Conservation (phyloP, 2,113 vertebrate genomes). For the Callospermophilus lateralis region DNA sequence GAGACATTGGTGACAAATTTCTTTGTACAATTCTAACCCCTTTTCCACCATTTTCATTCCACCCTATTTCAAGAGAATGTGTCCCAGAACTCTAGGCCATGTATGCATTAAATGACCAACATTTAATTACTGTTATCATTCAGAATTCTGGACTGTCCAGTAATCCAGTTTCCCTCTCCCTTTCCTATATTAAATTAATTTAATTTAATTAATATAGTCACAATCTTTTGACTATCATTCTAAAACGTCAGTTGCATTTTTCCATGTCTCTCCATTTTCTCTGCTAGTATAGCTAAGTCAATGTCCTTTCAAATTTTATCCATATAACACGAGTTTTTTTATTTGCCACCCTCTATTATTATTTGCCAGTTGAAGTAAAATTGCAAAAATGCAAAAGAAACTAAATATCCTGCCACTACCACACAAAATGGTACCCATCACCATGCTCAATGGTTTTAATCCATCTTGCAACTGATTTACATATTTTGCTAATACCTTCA, state of each 20-base stretch:
- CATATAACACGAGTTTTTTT: neutral
- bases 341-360: neutral
- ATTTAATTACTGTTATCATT: neutral
- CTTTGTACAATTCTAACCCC: neutral
- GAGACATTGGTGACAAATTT: neutral
- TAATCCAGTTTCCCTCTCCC: neutral
- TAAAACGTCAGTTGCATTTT: neutral
- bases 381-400: neutral
- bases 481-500: neutral
- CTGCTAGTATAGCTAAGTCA: rapidly evolving
- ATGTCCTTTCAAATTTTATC: neutral
- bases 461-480: neutral
- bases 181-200: neutral
- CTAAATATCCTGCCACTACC: neutral
- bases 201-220: no score
- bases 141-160: neutral
- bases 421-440: neutral
- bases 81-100: neutral
- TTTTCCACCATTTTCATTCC: neutral
- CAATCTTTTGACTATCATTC: neutral
- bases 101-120: neutral
- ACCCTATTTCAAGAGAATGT: rapidly evolving
- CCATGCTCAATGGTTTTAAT: neutral
- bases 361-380: neutral
- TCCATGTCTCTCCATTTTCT: neutral